Base-by-base conservation (phyloP, 2,888 invertebrate species). In the Lymantria dispar region DNA sequence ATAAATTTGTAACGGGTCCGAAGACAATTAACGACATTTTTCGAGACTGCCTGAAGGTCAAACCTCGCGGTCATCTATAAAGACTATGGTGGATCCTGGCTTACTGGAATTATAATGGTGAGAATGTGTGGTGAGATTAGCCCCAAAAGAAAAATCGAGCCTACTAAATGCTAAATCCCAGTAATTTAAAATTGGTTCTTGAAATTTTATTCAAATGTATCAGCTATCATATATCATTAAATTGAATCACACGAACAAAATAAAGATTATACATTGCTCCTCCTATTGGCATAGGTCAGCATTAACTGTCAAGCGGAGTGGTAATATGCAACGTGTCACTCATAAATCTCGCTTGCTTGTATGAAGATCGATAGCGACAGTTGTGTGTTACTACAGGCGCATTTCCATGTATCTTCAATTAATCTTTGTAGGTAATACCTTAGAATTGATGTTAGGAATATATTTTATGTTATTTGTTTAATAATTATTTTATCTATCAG, bases 341-440 rank as follows among this genome's bases (percentile, higher is more conserved):
- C 77, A 78, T 86, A 85, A 85, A 86, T 86, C 84, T 74, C 76
- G 52, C 55, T 38, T 47, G 54, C 60, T 65, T 56, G 64, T 76
- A 84, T 78, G 78, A 80, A 85, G 84, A 85, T 81, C 76, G 78
- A 84, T 81, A 54, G 76, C 72, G 74, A 74, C 78, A 71, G 60
- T 62, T 57, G 53, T 50, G 60, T 60, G 65, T 64, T 69, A 68
- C 67, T 71, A 71, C 76, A 64, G 58, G 60, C 61, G 58, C 53
- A 56, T 59, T 60, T 59, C 40, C 11, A 11, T 36, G 38, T 11
- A 38, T 40, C 40, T 40, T 40, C 15, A 14, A 40, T 40, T 40
- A 40, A 40, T 40, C 38, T 11, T 38, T 13, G 15, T 14, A 33
- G 33, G 22, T 22, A 38, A 38, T 38, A 7, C 40, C 40, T 40